Base-by-base conservation (phyloP, 2,888 invertebrate species). In the Eupeodes luniger region DNA sequence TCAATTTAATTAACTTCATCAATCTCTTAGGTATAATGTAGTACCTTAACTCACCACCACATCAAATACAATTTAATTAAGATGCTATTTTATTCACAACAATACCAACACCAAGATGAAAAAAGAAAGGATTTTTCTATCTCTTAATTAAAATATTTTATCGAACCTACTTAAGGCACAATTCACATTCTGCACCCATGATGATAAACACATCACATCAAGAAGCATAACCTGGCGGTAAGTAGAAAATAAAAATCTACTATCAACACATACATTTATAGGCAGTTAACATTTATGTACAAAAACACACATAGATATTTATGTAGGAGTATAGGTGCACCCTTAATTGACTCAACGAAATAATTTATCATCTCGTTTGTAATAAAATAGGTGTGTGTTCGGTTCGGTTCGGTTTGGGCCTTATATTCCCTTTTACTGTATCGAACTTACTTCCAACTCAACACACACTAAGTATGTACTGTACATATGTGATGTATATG, bases 321-420 rank as follows among this genome's bases (percentile, higher is more conserved):
- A 16, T 14, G 14, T 59, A 5, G 9, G 10, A 27, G 11, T 16
- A n/a, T 57, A 27, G 59, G 34, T 59, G 59, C 6, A 53, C 67
- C 51, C 51, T 10, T 14, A 27, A 40, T 14, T 53, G 53, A 16
- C 53, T 53, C 69, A 16, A 40, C 53, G 40, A 69, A 69, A 53
- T 69, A 69, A 69, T 69, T 69, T 69, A 69, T 69, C 69, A 53
- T 69, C 53, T 69, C 36, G 53, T 69, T 53, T 36, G 34, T 59
- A 36, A 69, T 19, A n/a, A 49, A 14, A 66, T 19, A 27, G 11
- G 11, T 27, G 14, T 53, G 51, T 53, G 67, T 67, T 27, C 27
- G 27, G 27, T 27, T 19, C 19, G 19, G 19, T 19, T 19, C 19
- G 27, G 27, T 27, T 27, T 27, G 4, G n/a, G 40, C 69, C 53